Base-by-base conservation (phyloP, 2,888 invertebrate genomes). In the Horisme vitalbata region DNA sequence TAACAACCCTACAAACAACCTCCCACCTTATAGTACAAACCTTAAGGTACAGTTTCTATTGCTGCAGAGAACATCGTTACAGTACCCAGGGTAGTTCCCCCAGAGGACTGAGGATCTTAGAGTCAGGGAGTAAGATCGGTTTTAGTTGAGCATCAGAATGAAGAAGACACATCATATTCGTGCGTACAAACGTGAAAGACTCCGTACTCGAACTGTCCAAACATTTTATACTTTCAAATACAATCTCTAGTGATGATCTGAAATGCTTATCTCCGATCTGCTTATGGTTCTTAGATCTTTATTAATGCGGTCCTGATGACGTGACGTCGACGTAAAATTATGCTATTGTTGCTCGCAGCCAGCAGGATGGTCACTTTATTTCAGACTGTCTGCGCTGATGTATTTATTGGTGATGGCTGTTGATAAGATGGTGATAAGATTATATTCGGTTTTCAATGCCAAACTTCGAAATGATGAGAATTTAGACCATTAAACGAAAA, bases 221-320 rank as follows among this genome's bases (percentile, higher is more conserved):
- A 87, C 87, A 84, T 82, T 87, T 89, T 89, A 89, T 89, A 88
- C 88, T 89, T 88, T 89, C 87, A 89, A 89, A 89, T 88, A 72
- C 77, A 86, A 89, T 88, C 88, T 80, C 70, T 79, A 76, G 87
- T 82, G 87, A 83, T 82, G 87, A 88, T 88, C 88, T 83, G 83
- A 81, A 74, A 70, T 72, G 74, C 65, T 66, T 87, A 87, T 87
- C 85, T 72, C 59, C 63, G 73, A 87, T 87, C 86, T 67, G 77
- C 72, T 76, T 79, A 77, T 79, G 79, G 83, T 75, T 75, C 82
- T 84, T 86, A 88, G 87, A 87, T 89, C 88, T 88, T 83, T 87
- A 89, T 87, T 87, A 85, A 84, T 83, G 82, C 76, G 76, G 69
- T 65, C 36, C 51, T 53, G 62, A 83, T 79, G 82, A 86, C 75